Evolutionary conservation across 2,888 invertebrate genomes (phyloP).

Genomic region (Apodemia hepburni): DNA sequence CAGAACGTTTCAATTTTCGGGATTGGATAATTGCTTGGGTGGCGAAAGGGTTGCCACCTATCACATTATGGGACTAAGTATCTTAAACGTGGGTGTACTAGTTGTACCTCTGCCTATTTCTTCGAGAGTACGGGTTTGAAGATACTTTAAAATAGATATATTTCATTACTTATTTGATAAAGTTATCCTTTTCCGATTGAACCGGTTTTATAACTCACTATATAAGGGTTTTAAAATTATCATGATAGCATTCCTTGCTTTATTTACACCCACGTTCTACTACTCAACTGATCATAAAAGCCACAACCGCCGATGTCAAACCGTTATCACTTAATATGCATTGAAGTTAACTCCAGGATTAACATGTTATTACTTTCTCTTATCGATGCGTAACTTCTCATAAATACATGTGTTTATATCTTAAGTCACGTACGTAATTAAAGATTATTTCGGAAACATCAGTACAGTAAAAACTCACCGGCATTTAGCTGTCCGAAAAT

Average conservation of each 20-base stretch:
- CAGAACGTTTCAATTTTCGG: too few relatives aligned
- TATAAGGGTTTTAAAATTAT: too few relatives aligned
- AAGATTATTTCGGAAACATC: slow-evolving; percentile 59
- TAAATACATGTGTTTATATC: slow-evolving; percentile 33
- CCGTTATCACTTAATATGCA: background rate
- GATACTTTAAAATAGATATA: too few relatives aligned
- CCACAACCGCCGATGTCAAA: background rate
- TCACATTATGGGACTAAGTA: too few relatives aligned
- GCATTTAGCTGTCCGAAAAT: slow-evolving; percentile 71
- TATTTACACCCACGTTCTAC: background rate
- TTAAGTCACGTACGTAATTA: slow-evolving; percentile 51
- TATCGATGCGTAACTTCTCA: slow-evolving; percentile 3
- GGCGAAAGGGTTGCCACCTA: too few relatives aligned
- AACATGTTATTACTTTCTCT: background rate
- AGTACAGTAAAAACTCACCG: slow-evolving; percentile 59
- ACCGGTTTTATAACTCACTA: too few relatives aligned
- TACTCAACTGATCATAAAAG: slow-evolving; percentile 4
- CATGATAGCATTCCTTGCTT: background rate
- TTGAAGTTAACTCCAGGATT: background rate
- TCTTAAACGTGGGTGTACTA: too few relatives aligned
- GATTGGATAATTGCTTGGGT: too few relatives aligned
- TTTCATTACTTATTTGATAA: too few relatives aligned
- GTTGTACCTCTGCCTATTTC: too few relatives aligned
- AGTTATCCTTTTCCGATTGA: too few relatives aligned
- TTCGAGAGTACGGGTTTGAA: too few relatives aligned